A percentile compares a stretch with the other conserved stretches of the same genome.
phyloP scores from a whole-genome alignment of 2,797 vertebrate genomes.

The Lutra lutra region DNA sequence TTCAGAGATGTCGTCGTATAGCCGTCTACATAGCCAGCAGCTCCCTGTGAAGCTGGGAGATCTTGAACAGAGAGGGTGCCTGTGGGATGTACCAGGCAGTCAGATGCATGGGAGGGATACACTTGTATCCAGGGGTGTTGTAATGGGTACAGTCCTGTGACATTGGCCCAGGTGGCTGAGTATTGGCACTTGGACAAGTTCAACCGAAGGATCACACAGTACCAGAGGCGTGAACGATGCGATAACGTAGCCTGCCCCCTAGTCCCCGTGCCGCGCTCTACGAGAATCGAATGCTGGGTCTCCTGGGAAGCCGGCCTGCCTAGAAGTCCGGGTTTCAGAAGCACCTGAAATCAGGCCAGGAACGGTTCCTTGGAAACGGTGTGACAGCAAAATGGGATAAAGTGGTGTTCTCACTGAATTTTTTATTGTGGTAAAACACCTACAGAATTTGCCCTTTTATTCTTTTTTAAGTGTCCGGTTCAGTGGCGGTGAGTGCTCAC shows the following conservation, averaged over 20 bases:
- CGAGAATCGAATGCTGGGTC: neutral
- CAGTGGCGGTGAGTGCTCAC: accelerated
- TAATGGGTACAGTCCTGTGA: neutral
- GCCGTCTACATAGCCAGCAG: accelerated
- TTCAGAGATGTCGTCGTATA: accelerated
- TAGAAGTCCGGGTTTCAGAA: neutral
- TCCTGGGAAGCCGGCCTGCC: neutral
- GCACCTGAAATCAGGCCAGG: neutral
- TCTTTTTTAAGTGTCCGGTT: accelerated
- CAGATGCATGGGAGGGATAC: accelerated
- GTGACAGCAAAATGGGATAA: too few relatives aligned
- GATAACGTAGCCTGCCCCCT: neutral
- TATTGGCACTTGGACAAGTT: neutral
- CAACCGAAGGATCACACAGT: neutral
- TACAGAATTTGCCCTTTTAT: accelerated
- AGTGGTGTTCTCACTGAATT: neutral
- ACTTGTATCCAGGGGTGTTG: neutral
- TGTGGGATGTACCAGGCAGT: too few relatives aligned
- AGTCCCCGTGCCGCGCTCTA: accelerated
- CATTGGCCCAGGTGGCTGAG: neutral
- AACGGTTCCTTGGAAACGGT: neutral
- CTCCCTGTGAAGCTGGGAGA: accelerated
- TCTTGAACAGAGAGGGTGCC: neutral
- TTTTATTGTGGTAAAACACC: neutral
- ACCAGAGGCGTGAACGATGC: accelerated